phyloP scores from a whole-genome alignment of 2,797 vertebrate species.

The Ptychobarbus kaznakovi region DNA sequence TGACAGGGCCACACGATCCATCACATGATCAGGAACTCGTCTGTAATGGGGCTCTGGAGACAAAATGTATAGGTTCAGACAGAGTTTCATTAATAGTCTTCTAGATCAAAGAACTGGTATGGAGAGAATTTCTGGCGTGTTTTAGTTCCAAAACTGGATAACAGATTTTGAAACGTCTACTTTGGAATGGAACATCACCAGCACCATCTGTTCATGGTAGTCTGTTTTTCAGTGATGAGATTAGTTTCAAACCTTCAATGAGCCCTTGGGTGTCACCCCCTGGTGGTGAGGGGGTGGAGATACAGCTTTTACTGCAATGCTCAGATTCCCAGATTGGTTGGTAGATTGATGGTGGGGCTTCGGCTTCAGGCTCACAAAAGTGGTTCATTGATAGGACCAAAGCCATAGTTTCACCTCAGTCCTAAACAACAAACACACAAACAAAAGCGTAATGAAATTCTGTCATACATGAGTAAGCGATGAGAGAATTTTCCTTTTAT shows the following conservation, averaged over 20 bases:
- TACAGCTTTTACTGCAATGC: conserved; percentile 79
- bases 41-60: conserved; percentile 84
- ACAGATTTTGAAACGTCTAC: neutral
- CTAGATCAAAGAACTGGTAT: conserved; percentile 8
- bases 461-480: too few relatives aligned
- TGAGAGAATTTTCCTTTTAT: too few relatives aligned
- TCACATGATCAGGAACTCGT: conserved; percentile 86
- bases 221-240: conserved; percentile 5
- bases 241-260: conserved; percentile 60
- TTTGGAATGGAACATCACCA: conserved; percentile 6
- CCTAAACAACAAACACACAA: conserved; percentile 39
- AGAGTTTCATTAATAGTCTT: conserved; percentile 2
- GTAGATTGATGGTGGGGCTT: conserved; percentile 82
- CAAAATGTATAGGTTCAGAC: conserved; percentile 55
- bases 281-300: conserved; percentile 67
- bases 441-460: neutral
- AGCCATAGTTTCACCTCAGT: conserved; percentile 85
- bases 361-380: conserved; percentile 89
- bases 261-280: conserved; percentile 66
- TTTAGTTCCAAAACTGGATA: neutral
- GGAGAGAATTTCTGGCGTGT: neutral
- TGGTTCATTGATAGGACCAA: conserved; percentile 96
- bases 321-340: conserved; percentile 87
- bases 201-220: neutral
- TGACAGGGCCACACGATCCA: conserved; percentile 87